A percentile compares a stretch with the other conserved stretches of the same genome.
phyloP scores from a whole-genome alignment of 2,888 invertebrate genomes.

The Omphaloscelis lunosa region DNA sequence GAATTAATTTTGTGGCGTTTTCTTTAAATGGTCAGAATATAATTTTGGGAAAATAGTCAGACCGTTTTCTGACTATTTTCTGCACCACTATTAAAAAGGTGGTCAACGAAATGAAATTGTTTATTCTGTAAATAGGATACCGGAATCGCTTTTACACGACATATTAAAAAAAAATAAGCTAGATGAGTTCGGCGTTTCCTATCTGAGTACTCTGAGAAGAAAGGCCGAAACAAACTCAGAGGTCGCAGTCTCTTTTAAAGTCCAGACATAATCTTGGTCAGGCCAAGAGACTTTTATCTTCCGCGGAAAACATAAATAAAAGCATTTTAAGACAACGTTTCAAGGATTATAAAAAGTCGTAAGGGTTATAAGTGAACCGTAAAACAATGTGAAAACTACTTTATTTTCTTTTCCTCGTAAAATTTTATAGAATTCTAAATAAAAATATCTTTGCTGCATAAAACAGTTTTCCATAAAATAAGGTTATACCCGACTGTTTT shows the following conservation, averaged over 20 bases:
- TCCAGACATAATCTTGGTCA: too few species aligned
- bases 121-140: too few species aligned
- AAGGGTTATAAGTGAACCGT: slow-evolving; percentile 4
- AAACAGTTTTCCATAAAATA: slow-evolving; percentile 13
- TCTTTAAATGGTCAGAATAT: not conserved
- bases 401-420: slow-evolving; percentile 23
- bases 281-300: not conserved
- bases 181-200: too few species aligned
- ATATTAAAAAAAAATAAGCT: too few species aligned
- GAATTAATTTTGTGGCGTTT: not conserved
- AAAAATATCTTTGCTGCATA: not conserved
- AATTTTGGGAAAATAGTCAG: not conserved
- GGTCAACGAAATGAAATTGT: too few species aligned
- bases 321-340: not conserved
- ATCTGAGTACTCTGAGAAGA: too few species aligned
- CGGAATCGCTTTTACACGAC: too few species aligned
- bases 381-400: slow-evolving; percentile 17
- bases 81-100: not conserved
- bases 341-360: not conserved
- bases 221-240: too few species aligned
- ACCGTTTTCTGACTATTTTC: not conserved
- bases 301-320: not conserved
- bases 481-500: not conserved
- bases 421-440: not conserved
- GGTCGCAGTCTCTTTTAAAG: too few species aligned